Conservation (phyloP, 1,140 invertebrate species). For the Mercenaria mercenaria region DNA sequence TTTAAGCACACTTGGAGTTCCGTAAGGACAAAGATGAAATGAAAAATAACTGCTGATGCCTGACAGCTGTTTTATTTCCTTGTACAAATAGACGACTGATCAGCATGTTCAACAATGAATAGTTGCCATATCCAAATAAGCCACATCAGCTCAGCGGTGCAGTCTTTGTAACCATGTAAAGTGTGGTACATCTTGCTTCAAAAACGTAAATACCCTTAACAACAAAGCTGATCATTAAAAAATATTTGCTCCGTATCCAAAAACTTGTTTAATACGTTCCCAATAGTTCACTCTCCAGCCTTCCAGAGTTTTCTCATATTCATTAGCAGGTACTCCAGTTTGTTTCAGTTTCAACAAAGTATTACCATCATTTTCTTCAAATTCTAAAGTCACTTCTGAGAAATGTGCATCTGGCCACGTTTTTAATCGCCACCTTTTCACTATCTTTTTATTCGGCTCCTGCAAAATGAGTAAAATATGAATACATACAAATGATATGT, state of each 20-base stretch:
- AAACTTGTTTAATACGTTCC: slow-evolving; percentile 95
- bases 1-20: too few relatives aligned
- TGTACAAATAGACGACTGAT: too few relatives aligned
- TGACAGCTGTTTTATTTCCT: too few relatives aligned
- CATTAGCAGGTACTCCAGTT: slow-evolving; percentile 91
- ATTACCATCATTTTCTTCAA: slow-evolving; percentile 94
- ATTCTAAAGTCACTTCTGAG: slow-evolving; percentile 94
- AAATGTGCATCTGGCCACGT: slow-evolving; percentile 97
- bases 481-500: slow-evolving; percentile 39
- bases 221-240: slow-evolving; percentile 81
- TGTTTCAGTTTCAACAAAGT: slow-evolving; percentile 94
- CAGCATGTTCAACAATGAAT: too few relatives aligned
- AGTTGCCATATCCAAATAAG: not conserved
- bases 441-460: slow-evolving; percentile 93
- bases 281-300: slow-evolving; percentile 98
- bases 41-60: too few relatives aligned
- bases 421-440: slow-evolving; percentile 97
- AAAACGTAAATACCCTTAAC: not conserved
- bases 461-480: slow-evolving; percentile 79
- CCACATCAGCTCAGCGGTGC: not conserved
- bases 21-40: too few relatives aligned
- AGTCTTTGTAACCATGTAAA: not conserved
- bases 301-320: slow-evolving; percentile 92
- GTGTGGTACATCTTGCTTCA: not conserved
- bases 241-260: slow-evolving; percentile 95